Evolutionary conservation across 1,140 invertebrate genomes (phyloP).

Genomic region (Aradophagus sp.): DNA sequence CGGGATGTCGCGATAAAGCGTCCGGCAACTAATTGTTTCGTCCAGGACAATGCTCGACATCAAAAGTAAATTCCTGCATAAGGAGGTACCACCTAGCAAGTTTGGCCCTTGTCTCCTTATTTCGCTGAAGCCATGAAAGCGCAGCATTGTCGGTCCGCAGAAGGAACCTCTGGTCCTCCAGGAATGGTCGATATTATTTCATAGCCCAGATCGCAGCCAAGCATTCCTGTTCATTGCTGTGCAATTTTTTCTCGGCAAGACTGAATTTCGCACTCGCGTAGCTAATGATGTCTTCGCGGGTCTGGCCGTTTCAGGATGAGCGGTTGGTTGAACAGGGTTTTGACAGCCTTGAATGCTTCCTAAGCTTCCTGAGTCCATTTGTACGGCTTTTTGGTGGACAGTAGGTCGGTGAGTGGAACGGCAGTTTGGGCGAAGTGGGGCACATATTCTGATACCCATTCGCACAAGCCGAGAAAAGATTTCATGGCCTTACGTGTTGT

Average conservation of each 20-base stretch:
- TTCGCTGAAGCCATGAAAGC: conserved; percentile 42
- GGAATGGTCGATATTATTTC: conserved; percentile 29
- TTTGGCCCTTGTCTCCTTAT: conserved; percentile 3
- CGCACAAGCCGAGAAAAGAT: too few species aligned
- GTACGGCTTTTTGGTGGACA: too few species aligned
- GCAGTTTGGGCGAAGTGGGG: too few species aligned
- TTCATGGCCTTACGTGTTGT: too few species aligned
- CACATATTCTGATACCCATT: too few species aligned
- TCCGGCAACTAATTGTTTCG: not conserved
- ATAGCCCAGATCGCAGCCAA: not conserved
- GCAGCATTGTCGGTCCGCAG: conserved; percentile 53
- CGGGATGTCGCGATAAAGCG: conserved; percentile 14
- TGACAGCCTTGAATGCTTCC: conserved; percentile 9
- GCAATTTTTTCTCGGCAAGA: not conserved
- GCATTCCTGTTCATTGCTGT: conserved; percentile 47
- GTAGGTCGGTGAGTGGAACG: too few species aligned
- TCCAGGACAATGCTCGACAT: too few species aligned
- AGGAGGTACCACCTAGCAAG: too few species aligned
- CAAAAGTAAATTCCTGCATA: not conserved
- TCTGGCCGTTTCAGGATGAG: conserved; percentile 17
- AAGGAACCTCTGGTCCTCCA: conserved; percentile 56
- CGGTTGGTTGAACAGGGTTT: conserved; percentile 5
- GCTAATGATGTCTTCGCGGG: conserved; percentile 12
- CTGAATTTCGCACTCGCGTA: conserved; percentile 19
- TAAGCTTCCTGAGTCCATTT: conserved; percentile 8